These are phyloP conservation scores for Rutilus rutilus DNA, from an alignment of 2,113 vertebrate species.

Conservation along the genomic window DNA sequence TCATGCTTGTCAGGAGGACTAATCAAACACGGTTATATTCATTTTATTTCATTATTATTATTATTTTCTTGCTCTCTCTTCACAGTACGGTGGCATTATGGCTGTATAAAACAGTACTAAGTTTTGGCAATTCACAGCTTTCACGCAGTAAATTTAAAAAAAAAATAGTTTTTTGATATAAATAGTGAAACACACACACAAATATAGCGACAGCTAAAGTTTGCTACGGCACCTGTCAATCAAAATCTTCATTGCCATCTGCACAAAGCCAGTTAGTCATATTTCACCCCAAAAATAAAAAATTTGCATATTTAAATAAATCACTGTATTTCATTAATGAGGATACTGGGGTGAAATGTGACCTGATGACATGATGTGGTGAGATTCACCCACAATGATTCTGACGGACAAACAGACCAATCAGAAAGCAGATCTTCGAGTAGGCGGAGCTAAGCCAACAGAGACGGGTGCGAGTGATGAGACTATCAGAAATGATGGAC, in stretches of 20 bases:
- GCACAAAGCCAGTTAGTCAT: neutral
- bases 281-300: neutral
- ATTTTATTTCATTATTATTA: neutral
- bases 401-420: conserved; percentile 43
- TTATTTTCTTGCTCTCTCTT: neutral
- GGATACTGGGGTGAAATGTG: neutral
- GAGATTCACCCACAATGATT: neutral
- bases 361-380: neutral
- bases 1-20: neutral
- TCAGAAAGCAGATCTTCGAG: conserved; percentile 34
- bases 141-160: conserved; percentile 3
- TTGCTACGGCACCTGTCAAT: neutral
- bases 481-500: neutral
- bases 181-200: neutral
- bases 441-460: conserved; percentile 5
- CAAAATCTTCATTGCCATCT: neutral
- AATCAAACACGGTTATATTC: neutral
- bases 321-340: neutral
- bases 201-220: neutral
- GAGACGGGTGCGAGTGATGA: neutral
- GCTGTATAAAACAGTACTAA: conserved; percentile 48
- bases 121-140: conserved; percentile 53
- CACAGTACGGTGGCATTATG: conserved; percentile 56
- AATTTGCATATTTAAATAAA: neutral
- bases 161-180: neutral